Evolutionary conservation across 2,888 invertebrate genomes (phyloP), one percentile per base, ranked within the genome.

Genomic region (Drosophila merina): DNA sequence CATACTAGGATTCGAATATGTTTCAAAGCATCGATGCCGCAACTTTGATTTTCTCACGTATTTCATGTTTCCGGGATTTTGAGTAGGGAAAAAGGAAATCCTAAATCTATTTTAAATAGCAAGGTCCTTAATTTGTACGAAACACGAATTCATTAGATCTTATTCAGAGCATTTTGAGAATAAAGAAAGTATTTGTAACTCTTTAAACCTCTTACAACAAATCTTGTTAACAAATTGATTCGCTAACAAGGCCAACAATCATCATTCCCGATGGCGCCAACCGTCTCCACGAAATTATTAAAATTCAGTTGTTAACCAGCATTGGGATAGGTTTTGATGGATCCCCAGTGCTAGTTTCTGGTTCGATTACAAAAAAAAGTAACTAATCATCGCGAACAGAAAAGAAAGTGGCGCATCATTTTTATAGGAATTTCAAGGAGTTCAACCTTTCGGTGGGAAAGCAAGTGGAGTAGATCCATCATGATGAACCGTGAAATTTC

Each of bases 21-120:
- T 54, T 51, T 40, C 72, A 59, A 50, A 55, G 40, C 68, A 56
- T 73, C 74, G 54, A 47, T 42, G 73, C 49, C 63, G 72, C 74
- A 83, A 81, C 83, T 88, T 78, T 70, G 67, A 77, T 77, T 85
- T 89, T 91, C 91, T 91, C 91, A 91, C 90, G 90, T 91, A 87
- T 88, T 90, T 80, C 89, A 85, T 91, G 90, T 90, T 89, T 85
- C 79, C 78, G 81, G 79, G 88, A 6, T 36, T 12, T 40, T 25
- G 36, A 50, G 50, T 9, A 50, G 7, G 5, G 10, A 57, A 26
- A 12, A n/a, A 42, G 25, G 38, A 9, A 48, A 40, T 36, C 30
- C 40, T 1, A 48, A 40, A 26, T 40, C 20, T 20, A 20, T 20
- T 20, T 20, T 20, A 20, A 20, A 20, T 1, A 20, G 20, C 20